Conservation (phyloP, 2,888 invertebrate species). For the Ceriagrion tenellum region DNA sequence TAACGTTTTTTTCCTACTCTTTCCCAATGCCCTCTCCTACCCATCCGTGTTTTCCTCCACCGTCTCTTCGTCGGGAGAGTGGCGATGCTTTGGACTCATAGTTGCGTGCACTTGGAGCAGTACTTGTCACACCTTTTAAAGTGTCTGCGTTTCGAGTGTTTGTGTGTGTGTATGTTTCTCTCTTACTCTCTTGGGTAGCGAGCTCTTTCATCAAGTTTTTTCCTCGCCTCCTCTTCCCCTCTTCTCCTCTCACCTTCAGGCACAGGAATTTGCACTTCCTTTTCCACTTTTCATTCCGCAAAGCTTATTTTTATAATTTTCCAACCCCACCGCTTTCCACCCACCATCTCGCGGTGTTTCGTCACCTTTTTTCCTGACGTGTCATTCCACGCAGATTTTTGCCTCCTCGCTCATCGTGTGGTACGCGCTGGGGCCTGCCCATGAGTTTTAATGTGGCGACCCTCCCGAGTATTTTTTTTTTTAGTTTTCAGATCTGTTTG, state of each 20-base stretch:
- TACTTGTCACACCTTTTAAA: conserved; percentile 50
- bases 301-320: not conserved
- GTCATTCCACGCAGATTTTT: not conserved
- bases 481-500: too few species aligned
- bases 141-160: conserved; percentile 9
- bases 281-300: conserved; percentile 3
- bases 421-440: not conserved
- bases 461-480: not conserved
- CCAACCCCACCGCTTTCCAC: not conserved
- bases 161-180: not conserved
- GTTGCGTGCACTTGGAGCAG: conserved; percentile 27
- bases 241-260: too few species aligned
- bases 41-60: not conserved
- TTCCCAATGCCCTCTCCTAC: not conserved
- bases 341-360: not conserved
- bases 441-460: not conserved
- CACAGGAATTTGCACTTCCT: not conserved
- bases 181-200: conserved; percentile 16
- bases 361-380: not conserved
- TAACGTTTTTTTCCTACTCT: not conserved
- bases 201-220: too few species aligned
- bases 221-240: too few species aligned
- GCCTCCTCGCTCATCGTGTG: not conserved
- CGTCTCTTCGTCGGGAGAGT: not conserved
- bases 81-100: conserved; percentile 17